Base-by-base conservation (phyloP, 23 tunicate species). In the Oikopleura vanhoeffeni region DNA sequence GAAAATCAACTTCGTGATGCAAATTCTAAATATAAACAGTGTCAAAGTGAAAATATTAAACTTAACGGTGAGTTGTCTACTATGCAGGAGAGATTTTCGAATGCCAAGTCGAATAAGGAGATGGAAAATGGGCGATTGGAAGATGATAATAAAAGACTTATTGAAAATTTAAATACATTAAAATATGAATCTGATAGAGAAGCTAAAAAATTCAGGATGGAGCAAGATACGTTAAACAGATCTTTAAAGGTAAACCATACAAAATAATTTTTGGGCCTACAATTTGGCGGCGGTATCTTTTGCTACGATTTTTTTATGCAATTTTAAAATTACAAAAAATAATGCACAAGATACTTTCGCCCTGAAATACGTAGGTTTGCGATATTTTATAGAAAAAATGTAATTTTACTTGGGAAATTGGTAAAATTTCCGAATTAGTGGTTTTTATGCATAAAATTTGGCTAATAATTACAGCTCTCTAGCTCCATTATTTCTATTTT, bases 1-100 rank as follows among this genome's bases (percentile, higher is more conserved):
- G 79, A 71, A 2, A 71, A 71, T 71, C 79, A 71, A 38, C 36
- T 71, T 28, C 79, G 79, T 2, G 79, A 71, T 71, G 34, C 35
- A 2, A 71, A 18, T 30, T 2, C 34, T 13, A 71, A 71, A 71
- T 38, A 24, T 38, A 71, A 71, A 18, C 35, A 18, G 38, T 2
- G 36, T 3, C 27, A 71, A 38, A 71, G 3, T 3, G 79, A 71
- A 32, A 28, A 24, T 24, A 30, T 30, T 3, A 71, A 71, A 30
- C 34, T 32, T 2, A 71, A 30, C 3, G 79, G 32, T 2, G 79
- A 71, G 38, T 32, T 71, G 38, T 13, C 27, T 18, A 71, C 27
- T 24, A 2, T 2, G 38, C 79, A 30, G 32, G 79, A 71, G 34
- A 28, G 38, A 30, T 2, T 24, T 33, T 71, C 79, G 27, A 24